Evolutionary conservation across 2,797 vertebrate species (phyloP).

Genomic region (Peromyscus nudipes): DNA sequence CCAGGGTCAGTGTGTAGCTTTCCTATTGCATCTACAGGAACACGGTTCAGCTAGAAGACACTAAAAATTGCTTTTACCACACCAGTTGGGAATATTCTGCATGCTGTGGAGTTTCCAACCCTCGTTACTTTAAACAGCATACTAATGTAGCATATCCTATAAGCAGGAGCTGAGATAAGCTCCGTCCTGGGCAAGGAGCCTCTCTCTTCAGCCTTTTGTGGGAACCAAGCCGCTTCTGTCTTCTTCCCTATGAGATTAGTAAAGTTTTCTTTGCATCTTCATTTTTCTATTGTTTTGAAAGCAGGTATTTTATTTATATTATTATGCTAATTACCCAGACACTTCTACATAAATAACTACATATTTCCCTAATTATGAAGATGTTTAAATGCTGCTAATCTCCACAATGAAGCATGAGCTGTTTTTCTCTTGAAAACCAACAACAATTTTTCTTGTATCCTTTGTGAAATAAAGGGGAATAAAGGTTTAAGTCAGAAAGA

Average conservation of each 20-base stretch:
- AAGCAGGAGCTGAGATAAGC: not conserved
- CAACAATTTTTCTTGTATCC: not conserved
- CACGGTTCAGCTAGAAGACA: not conserved
- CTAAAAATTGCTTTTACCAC: not conserved
- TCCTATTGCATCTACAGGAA: not conserved
- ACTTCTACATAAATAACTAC: not conserved
- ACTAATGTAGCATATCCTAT: too few relatives aligned
- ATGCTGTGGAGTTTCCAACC: not conserved
- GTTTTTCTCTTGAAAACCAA: not conserved
- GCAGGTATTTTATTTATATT: constrained; percentile 34
- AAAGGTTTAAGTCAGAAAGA: not conserved
- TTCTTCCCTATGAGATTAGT: not conserved
- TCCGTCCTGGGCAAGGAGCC: too few relatives aligned
- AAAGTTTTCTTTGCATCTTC: not conserved
- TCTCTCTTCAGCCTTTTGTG: not conserved
- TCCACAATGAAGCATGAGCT: constrained; percentile 17
- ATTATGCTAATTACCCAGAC: not conserved
- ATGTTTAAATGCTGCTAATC: not conserved
- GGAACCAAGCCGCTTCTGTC: not conserved
- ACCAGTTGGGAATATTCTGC: not conserved
- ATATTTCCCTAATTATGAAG: constrained; percentile 59
- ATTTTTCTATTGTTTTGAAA: constrained; percentile 36
- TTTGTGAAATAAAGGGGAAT: constrained; percentile 9
- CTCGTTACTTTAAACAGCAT: not conserved
- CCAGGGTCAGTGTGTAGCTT: not conserved